Conservation (phyloP, 2,797 vertebrate species). For the Anabas testudineus region DNA sequence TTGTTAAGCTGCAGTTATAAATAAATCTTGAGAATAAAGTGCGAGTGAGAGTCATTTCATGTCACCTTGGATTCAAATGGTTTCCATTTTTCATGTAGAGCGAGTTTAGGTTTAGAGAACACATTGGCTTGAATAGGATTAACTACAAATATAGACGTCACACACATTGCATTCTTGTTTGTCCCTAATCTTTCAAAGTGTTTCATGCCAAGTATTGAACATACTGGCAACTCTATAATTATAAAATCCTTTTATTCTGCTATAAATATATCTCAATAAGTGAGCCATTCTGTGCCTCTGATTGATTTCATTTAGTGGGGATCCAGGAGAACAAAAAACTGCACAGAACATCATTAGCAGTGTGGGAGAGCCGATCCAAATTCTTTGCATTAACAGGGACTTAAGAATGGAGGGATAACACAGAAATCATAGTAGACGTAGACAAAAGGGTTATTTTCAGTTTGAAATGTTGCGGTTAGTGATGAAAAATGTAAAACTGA, state of each 20-base stretch:
- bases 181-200: conserved; percentile 37
- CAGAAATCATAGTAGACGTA: conserved; percentile 7
- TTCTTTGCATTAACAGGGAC: conserved; percentile 45
- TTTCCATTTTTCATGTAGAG: neutral
- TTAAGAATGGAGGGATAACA: conserved; percentile 25
- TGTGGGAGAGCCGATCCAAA: conserved; percentile 53
- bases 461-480: neutral
- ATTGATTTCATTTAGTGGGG: conserved; percentile 57
- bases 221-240: conserved; percentile 51
- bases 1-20: conserved; percentile 1
- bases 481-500: neutral
- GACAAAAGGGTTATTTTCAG: conserved; percentile 16
- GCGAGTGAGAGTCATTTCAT: neutral
- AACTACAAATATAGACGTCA: conserved; percentile 47
- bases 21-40: conserved; percentile 3
- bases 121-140: conserved; percentile 37
- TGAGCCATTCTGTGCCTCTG: conserved; percentile 27
- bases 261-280: conserved; percentile 52
- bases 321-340: conserved; percentile 41
- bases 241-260: conserved; percentile 50
- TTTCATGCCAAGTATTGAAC: conserved; percentile 50
- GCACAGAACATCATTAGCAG: conserved; percentile 26
- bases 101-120: conserved; percentile 32
- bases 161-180: conserved; percentile 22
- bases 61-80: neutral